Evolutionary conservation across 2,113 vertebrate genomes (phyloP).

Genomic region (Chlorodrepanis virens): DNA sequence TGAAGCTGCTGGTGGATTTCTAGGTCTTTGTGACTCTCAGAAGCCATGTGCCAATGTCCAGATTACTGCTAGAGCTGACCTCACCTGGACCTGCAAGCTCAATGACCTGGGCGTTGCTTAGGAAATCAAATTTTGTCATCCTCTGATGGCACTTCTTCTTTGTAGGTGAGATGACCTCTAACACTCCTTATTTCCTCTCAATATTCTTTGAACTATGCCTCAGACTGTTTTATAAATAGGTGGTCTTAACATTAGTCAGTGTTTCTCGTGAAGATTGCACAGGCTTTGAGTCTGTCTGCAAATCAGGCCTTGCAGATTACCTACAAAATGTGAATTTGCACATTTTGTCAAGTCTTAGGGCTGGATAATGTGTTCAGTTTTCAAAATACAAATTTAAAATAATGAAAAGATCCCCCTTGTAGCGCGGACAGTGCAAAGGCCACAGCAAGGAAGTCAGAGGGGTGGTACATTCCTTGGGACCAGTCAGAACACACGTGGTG

Average conservation of each 20-base stretch:
- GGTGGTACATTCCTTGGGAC: not conserved
- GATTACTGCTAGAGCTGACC: not conserved
- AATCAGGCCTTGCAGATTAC: not conserved
- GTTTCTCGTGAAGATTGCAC: not conserved
- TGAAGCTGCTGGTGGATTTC: not conserved
- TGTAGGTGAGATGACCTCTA: not conserved
- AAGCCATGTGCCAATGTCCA: not conserved
- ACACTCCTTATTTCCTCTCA: not conserved
- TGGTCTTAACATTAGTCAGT: not conserved
- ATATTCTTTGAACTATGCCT: not conserved
- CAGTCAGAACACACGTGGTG: not conserved
- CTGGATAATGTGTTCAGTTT: not conserved
- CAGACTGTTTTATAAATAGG: not conserved
- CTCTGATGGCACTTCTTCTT: not conserved
- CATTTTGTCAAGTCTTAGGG: not conserved
- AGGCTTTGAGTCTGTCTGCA: not conserved
- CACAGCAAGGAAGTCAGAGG: not conserved
- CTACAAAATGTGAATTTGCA: not conserved
- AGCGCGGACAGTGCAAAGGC: not conserved
- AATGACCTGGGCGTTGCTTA: not conserved
- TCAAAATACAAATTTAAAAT: not conserved
- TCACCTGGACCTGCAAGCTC: not conserved
- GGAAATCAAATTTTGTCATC: not conserved
- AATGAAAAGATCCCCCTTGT: not conserved
- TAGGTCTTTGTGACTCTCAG: not conserved